Percentiles rank a stretch among this genome's conserved stretches.
phyloP scores from a whole-genome alignment of 2,888 invertebrate genomes.

The Meghimatium bilineatum region DNA sequence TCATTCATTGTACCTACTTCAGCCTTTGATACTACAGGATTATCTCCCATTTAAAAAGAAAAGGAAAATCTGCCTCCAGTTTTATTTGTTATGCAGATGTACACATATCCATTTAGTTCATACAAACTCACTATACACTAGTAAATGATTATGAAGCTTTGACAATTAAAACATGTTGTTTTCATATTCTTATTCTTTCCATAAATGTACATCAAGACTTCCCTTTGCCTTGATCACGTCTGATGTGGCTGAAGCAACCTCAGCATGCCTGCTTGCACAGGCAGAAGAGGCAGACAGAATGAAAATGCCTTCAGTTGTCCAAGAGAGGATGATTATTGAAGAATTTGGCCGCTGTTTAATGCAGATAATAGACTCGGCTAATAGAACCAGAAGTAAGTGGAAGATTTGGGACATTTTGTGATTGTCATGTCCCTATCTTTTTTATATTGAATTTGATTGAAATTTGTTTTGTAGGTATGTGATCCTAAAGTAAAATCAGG shows the following conservation, averaged over 20 bases:
- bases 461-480: too few relatives aligned
- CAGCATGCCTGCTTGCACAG: conserved; percentile 95
- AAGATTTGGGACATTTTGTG: not conserved
- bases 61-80: too few relatives aligned
- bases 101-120: too few relatives aligned
- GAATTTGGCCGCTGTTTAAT: conserved; percentile 96
- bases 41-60: too few relatives aligned
- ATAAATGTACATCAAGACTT: conserved; percentile 79
- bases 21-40: too few relatives aligned
- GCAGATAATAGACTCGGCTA: conserved; percentile 90
- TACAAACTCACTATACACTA: too few relatives aligned
- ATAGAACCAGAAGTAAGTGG: conserved; percentile 76
- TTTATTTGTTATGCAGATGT: too few relatives aligned
- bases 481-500: too few relatives aligned
- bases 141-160: not conserved
- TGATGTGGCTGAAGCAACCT: conserved; percentile 96
- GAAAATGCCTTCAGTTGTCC: conserved; percentile 82
- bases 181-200: not conserved
- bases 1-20: too few relatives aligned
- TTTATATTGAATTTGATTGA: too few relatives aligned
- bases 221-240: conserved; percentile 94
- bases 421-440: too few relatives aligned
- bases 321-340: conserved; percentile 88
- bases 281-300: conserved; percentile 87
- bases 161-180: not conserved